Evolutionary conservation across 2,797 vertebrate species (phyloP).

Genomic region (Neosilurus hyrtlii): DNA sequence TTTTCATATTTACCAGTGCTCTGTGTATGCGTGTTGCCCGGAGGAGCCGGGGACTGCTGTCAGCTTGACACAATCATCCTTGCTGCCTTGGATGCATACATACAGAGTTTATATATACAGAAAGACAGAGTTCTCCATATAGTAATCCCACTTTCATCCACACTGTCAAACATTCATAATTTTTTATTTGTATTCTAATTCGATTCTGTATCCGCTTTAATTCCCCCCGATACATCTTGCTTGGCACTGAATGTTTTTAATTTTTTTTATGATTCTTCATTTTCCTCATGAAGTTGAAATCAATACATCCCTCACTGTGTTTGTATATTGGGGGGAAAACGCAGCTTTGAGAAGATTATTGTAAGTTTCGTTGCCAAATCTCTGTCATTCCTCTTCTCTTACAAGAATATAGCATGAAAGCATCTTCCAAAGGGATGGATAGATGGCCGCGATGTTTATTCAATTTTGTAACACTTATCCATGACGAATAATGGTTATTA

Average conservation of each 20-base stretch:
- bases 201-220: constrained; percentile 12
- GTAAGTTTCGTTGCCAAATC: neutral
- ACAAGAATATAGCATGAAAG: neutral
- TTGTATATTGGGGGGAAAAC: constrained; percentile 1
- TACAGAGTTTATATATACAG: neutral
- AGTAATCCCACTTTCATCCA: neutral
- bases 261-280: neutral
- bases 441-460: neutral
- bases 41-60: constrained; percentile 3
- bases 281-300: constrained; percentile 32
- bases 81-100: neutral
- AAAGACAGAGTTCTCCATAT: neutral
- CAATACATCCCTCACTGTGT: constrained; percentile 16
- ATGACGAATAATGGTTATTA: neutral
- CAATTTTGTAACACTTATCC: neutral
- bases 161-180: constrained; percentile 7
- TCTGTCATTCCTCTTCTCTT: neutral
- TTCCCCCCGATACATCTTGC: neutral
- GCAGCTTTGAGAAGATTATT: constrained; percentile 19
- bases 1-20: constrained; percentile 15
- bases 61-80: constrained; percentile 10
- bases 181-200: constrained; percentile 21
- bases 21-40: neutral
- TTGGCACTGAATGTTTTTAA: neutral
- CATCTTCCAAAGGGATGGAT: neutral